Conservation (phyloP, 1,140 invertebrate genomes). For the Drosophila mayri region DNA sequence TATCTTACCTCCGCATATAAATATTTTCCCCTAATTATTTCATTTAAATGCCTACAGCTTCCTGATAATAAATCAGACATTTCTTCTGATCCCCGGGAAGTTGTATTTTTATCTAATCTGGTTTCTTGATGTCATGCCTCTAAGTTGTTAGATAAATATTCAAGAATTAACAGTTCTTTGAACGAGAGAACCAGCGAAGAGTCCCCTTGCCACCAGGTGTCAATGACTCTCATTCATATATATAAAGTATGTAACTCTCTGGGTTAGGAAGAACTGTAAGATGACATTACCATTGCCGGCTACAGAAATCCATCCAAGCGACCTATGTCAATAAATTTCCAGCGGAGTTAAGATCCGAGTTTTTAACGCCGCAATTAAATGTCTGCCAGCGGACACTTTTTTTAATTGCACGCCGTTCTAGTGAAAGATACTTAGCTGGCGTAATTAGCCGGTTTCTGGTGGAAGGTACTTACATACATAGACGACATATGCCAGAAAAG, state of each 20-base stretch:
- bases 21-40: not conserved
- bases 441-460: constrained; percentile 47
- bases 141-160: constrained; percentile 29
- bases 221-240: constrained; percentile 54
- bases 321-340: constrained; percentile 63
- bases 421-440: constrained; percentile 46
- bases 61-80: constrained; percentile 26
- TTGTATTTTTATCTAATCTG: constrained; percentile 37
- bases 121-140: constrained; percentile 34
- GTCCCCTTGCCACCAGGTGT: constrained; percentile 19
- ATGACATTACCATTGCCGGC: constrained; percentile 12
- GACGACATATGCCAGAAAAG: constrained; percentile 19
- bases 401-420: constrained; percentile 65
- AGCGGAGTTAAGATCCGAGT: constrained; percentile 22
- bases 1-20: not conserved
- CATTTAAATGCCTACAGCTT: not conserved
- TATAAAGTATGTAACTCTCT: constrained; percentile 14
- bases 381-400: constrained; percentile 46
- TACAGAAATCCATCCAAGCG: constrained; percentile 35
- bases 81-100: constrained; percentile 26
- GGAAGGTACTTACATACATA: constrained; percentile 1
- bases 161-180: constrained; percentile 23
- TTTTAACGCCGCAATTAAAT: constrained; percentile 61
- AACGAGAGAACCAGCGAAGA: constrained; percentile 6
- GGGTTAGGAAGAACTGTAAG: constrained; percentile 30